Evolutionary conservation across 2,888 invertebrate species (phyloP).

Genomic region (Ceramica pisi): DNA sequence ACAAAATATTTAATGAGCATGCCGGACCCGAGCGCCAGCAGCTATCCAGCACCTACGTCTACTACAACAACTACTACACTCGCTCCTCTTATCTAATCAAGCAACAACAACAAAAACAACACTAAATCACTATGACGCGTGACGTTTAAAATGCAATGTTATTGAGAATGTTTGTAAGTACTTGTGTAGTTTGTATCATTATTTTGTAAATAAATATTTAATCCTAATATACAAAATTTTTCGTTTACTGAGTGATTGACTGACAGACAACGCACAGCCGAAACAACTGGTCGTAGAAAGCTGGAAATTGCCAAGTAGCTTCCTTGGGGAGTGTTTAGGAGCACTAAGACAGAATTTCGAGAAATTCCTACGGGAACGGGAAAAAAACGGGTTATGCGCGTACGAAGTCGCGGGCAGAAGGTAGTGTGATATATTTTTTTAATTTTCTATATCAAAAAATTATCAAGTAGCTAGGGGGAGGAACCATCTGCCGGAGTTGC

Average conservation of each 20-base stretch:
- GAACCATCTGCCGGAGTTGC: too few species aligned
- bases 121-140: background rate
- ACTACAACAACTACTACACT: background rate
- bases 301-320: too few species aligned
- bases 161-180: conserved; percentile 15
- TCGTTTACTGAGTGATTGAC: too few species aligned
- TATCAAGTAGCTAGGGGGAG: too few species aligned
- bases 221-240: too few species aligned
- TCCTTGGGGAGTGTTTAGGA: too few species aligned
- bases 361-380: too few species aligned
- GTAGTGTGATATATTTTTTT: background rate
- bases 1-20: conserved; percentile 71
- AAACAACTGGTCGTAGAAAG: too few species aligned
- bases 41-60: background rate
- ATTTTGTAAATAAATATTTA: conserved; percentile 25
- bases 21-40: conserved; percentile 29
- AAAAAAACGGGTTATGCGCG: too few species aligned
- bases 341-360: too few species aligned
- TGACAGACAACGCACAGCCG: too few species aligned
- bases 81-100: background rate
- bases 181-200: background rate
- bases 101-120: background rate
- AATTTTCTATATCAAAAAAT: background rate
- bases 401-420: too few species aligned
- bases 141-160: conserved; percentile 13